Base-by-base conservation (phyloP, 2,888 invertebrate genomes). In the Amiota mariae region DNA sequence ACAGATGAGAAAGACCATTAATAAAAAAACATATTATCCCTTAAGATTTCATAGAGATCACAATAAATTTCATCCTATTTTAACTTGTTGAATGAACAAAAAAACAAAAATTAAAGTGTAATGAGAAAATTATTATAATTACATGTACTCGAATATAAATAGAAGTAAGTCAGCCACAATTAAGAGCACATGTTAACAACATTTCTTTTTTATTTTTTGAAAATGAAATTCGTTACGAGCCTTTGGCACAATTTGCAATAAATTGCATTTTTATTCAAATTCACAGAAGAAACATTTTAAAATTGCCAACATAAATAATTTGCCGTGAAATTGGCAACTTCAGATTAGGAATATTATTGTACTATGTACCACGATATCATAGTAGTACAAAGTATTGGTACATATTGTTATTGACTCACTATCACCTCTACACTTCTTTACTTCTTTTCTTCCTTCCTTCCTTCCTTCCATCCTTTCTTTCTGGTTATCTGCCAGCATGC, bases 251-350 rank as follows among this genome's bases (percentile, higher is more conserved):
- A 49, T 67, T 67, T 67, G 67, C 67, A 51, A 83, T 83, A 87
- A 88, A 87, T 88, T 82, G 85, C 82, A 79, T 78, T 88, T 87
- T 87, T 88, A 88, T 88, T 87, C 81, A 88, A 87, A 88, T 87
- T 80, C 77, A 64, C 48, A 49, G 36, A 3, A 12, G 13, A 24
- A 48, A 72, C 64, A 9, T 59, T 76, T 70, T 72, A 80, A 82
- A 81, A 80, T 79, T 81, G 82, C 79, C 76, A 79, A 80, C 78
- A 80, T 82, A 79, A 88, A 84, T 87, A 88, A 88, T 86, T 83
- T 79, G 79, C 82, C 88, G 82, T 88, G 87, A 88, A 88, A 88
- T 88, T 88, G 85, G 80, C 79, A 78, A 76, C 64, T 74, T 47
- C 47, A 64, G 63, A 72, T 64, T 72, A 48, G 36, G 61, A 72